Evolutionary conservation across 2,888 invertebrate species (phyloP).

Genomic region (Aethes cnicana): DNA sequence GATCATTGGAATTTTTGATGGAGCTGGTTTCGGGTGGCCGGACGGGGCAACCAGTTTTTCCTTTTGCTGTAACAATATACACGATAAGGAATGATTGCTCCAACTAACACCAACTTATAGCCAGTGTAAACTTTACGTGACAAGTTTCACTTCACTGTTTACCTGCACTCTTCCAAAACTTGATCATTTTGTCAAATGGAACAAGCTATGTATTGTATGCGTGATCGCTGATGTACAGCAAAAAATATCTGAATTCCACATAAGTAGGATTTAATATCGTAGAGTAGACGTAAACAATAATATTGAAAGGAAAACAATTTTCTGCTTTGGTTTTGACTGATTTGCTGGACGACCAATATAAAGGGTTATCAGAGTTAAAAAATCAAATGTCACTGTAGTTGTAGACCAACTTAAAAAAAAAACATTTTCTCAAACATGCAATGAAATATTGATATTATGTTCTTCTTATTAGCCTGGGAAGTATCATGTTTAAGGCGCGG

Average conservation of each 20-base stretch:
- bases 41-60: constrained; percentile 76
- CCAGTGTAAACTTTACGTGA: constrained; percentile 28
- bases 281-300: constrained; percentile 59
- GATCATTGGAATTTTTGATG: constrained; percentile 42
- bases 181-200: constrained; percentile 82
- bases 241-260: constrained; percentile 47
- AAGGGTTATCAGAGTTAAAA: constrained; percentile 5
- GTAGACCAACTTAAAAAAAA: too few species aligned
- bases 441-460: too few species aligned
- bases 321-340: constrained; percentile 36
- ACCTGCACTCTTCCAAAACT: constrained; percentile 90
- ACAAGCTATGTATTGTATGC: constrained; percentile 38
- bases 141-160: constrained; percentile 40
- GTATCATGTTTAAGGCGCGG: too few species aligned
- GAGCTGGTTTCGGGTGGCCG: constrained; percentile 67
- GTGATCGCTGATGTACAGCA: constrained; percentile 38
- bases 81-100: constrained; percentile 26
- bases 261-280: constrained; percentile 48
- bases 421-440: too few species aligned
- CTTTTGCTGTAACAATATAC: constrained; percentile 65
- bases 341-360: constrained; percentile 7
- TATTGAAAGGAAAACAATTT: constrained; percentile 56
- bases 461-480: too few species aligned
- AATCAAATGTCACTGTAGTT: not conserved
- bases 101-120: too few species aligned